Conservation (phyloP, 2,797 vertebrate genomes). For the Cyclopterus lumpus region DNA sequence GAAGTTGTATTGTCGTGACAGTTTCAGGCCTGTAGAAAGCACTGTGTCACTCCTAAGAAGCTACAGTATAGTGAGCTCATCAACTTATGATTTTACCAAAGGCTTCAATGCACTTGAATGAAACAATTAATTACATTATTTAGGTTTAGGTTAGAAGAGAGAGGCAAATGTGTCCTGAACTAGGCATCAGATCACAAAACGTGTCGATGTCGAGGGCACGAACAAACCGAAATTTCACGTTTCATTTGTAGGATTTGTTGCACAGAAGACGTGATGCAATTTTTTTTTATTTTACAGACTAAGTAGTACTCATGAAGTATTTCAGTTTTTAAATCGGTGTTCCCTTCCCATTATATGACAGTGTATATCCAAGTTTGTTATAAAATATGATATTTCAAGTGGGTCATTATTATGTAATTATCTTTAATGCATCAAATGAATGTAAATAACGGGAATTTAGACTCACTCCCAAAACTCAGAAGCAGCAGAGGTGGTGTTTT, state of each 20-base stretch:
- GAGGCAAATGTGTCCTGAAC: too few relatives aligned
- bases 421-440: background rate
- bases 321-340: background rate
- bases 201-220: too few relatives aligned
- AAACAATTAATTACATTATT: background rate
- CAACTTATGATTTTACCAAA: too few relatives aligned
- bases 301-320: background rate
- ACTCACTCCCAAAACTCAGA: constrained; percentile 79
- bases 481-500: constrained; percentile 59
- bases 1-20: too few relatives aligned
- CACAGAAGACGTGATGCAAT: background rate
- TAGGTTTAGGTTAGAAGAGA: background rate
- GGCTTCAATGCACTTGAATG: background rate
- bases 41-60: too few relatives aligned
- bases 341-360: background rate
- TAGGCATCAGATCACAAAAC: too few relatives aligned
- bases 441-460: background rate
- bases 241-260: background rate
- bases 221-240: background rate
- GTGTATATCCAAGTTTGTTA: background rate
- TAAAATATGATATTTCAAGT: background rate
- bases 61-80: too few relatives aligned
- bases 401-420: background rate
- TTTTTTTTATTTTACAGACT: background rate
- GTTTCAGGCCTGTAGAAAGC: too few relatives aligned